Conservation (phyloP, 2,113 vertebrate genomes). For the Morphnarchus princeps region DNA sequence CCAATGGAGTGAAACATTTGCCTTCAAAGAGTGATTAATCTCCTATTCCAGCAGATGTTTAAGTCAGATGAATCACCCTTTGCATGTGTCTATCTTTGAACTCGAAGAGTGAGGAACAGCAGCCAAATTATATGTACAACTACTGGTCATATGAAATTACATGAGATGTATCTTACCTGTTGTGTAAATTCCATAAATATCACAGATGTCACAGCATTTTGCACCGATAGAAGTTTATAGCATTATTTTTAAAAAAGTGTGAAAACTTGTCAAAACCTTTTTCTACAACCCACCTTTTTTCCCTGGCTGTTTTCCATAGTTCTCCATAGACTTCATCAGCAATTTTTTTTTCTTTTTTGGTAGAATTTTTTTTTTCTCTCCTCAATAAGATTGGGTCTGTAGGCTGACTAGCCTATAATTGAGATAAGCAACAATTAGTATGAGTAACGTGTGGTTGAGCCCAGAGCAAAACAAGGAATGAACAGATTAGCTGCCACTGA, state of each 20-base stretch:
- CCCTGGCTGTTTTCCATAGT: background rate
- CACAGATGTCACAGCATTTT: background rate
- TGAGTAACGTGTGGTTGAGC: background rate
- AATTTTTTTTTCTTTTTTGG: background rate
- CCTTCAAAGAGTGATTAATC: background rate
- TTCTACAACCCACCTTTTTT: background rate
- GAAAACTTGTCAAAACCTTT: background rate
- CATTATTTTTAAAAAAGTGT: background rate
- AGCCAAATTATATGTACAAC: background rate
- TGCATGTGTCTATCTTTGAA: background rate
- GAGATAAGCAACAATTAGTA: background rate
- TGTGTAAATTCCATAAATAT: background rate
- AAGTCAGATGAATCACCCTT: background rate
- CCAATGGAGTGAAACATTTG: background rate
- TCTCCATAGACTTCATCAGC: background rate
- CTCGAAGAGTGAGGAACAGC: background rate
- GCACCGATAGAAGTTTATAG: background rate
- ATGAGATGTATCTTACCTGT: background rate
- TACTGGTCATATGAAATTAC: background rate
- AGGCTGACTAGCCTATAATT: background rate
- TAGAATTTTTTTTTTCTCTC: background rate
- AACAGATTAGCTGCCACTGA: background rate
- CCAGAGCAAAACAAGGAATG: background rate
- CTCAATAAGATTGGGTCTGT: background rate
- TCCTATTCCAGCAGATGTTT: background rate